Percentiles rank a stretch among this genome's conserved stretches.
Evolutionary conservation across 2,113 vertebrate genomes (phyloP).

Genomic region (Chamaetylas fuelleborni): DNA sequence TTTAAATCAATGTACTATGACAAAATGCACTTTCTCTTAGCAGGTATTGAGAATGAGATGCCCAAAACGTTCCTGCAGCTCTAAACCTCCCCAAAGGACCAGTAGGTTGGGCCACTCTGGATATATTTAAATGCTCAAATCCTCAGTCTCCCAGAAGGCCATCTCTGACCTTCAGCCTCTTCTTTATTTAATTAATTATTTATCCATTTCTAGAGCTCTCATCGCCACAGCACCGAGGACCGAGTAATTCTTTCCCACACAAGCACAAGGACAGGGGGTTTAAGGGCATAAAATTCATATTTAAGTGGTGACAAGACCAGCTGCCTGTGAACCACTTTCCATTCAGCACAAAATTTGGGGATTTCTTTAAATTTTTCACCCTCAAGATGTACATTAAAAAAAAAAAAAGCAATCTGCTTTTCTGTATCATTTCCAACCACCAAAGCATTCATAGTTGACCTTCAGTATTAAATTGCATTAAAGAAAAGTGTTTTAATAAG

Average conservation of each 20-base stretch:
- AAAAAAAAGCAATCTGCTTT: not conserved
- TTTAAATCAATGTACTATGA: accelerated
- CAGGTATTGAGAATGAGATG: not conserved
- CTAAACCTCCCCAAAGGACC: not conserved
- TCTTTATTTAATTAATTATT: not conserved
- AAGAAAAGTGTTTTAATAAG: not conserved
- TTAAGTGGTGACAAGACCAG: not conserved
- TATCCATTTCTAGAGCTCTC: not conserved
- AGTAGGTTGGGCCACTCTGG: not conserved
- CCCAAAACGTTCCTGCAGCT: not conserved
- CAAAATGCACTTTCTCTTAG: accelerated
- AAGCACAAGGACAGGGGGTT: not conserved
- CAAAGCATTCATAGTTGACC: not conserved
- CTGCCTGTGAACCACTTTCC: not conserved
- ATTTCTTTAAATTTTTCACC: not conserved
- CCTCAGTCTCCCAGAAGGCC: not conserved
- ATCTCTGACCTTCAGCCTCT: not conserved
- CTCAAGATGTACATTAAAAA: not conserved
- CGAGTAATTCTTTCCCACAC: not conserved
- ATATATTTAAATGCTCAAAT: not conserved
- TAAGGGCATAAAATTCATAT: not conserved
- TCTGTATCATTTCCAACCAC: not conserved
- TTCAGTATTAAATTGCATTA: not conserved
- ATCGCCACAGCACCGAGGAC: accelerated
- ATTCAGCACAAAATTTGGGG: not conserved